Evolutionary conservation across 2,797 vertebrate species (phyloP).

Genomic region (Crotalus adamanteus): DNA sequence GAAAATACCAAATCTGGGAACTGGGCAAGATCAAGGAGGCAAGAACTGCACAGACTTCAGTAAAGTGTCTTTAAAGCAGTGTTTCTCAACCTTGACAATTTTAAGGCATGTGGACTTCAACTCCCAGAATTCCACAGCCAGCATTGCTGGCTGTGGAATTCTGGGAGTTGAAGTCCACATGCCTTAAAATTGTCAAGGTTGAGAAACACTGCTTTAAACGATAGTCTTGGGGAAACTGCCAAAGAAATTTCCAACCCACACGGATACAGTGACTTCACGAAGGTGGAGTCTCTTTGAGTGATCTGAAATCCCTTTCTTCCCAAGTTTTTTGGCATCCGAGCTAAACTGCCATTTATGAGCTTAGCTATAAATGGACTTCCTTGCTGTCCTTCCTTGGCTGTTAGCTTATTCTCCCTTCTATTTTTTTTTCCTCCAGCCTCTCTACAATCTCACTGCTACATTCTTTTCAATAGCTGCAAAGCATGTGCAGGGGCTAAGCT

Average conservation of each 20-base stretch:
- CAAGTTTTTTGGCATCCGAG: not conserved
- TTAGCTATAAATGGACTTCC: not conserved
- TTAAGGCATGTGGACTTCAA: too few relatives aligned
- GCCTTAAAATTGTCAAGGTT: too few relatives aligned
- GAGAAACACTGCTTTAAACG: not conserved
- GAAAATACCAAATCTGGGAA: not conserved
- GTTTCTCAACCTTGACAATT: too few relatives aligned
- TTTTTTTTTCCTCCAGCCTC: not conserved
- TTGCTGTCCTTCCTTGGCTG: not conserved
- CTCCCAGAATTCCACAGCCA: too few relatives aligned
- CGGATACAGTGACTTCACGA: not conserved
- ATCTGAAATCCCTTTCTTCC: not conserved
- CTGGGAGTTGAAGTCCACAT: too few relatives aligned
- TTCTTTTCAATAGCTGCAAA: conserved; percentile 8
- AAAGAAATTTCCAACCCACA: not conserved
- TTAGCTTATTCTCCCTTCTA: not conserved
- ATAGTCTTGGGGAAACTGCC: not conserved
- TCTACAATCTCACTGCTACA: conserved; percentile 6
- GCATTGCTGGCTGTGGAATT: too few relatives aligned
- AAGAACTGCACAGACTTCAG: not conserved
- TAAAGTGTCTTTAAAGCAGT: not conserved
- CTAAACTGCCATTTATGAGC: not conserved
- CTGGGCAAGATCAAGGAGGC: not conserved
- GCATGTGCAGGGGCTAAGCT: rapidly evolving
- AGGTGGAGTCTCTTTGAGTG: not conserved